These are phyloP conservation scores for Chamaea fasciata DNA, from an alignment of 2,113 vertebrate genomes.

Conservation along the genomic window DNA sequence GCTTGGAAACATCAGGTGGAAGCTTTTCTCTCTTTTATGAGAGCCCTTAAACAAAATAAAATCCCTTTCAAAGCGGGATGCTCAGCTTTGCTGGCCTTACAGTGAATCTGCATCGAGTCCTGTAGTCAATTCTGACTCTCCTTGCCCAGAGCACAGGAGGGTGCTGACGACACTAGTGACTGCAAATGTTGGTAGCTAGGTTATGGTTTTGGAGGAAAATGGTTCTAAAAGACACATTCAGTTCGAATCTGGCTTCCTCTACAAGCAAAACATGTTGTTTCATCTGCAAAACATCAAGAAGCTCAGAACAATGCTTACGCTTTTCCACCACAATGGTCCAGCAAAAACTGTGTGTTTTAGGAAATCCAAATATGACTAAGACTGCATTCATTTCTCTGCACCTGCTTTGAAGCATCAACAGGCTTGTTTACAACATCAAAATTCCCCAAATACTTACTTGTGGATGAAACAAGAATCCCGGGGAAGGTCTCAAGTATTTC, in stretches of 20 bases:
- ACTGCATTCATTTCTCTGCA: conserved; percentile 75
- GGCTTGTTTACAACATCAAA: conserved; percentile 71
- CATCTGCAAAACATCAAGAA: conserved; percentile 64
- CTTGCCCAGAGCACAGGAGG: fast-evolving
- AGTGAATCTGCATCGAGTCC: background rate
- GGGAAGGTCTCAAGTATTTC: conserved; percentile 96
- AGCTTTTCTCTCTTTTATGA: background rate
- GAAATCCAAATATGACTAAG: conserved; percentile 77
- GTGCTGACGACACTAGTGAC: background rate
- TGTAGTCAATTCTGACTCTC: background rate
- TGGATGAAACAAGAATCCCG: conserved; percentile 96
- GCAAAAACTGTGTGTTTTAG: conserved; percentile 57
- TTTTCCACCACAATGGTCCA: conserved; percentile 64
- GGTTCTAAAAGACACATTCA: conserved; percentile 9
- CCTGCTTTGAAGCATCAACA: conserved; percentile 77
- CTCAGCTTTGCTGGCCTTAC: background rate
- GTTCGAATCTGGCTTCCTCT: conserved; percentile 26
- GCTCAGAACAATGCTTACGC: conserved; percentile 66
- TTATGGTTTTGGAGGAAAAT: background rate
- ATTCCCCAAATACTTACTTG: conserved; percentile 87
- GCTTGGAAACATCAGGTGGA: background rate
- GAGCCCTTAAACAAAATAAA: background rate
- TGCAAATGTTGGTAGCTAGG: background rate
- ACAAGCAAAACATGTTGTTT: conserved; percentile 60
- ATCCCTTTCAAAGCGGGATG: background rate